phyloP scores from a whole-genome alignment of 2,113 vertebrate species.

The Steatornis caripensis region DNA sequence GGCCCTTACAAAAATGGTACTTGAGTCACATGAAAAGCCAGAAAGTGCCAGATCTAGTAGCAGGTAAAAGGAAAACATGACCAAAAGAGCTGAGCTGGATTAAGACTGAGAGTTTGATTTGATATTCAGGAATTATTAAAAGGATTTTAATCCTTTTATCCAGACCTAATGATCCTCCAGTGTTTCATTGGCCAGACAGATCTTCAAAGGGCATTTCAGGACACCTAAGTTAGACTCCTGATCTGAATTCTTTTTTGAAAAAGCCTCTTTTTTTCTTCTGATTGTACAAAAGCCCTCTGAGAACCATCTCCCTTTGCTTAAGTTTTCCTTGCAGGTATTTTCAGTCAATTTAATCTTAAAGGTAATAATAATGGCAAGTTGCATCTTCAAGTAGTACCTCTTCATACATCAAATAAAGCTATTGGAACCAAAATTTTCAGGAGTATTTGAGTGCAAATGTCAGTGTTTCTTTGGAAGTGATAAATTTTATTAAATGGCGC shows the following conservation, averaged over 20 bases:
- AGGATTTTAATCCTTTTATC: not conserved
- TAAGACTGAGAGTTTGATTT: not conserved
- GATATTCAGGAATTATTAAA: not conserved
- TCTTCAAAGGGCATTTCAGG: not conserved
- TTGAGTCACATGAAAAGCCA: not conserved
- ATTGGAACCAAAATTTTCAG: not conserved
- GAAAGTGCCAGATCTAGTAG: not conserved
- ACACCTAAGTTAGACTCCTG: not conserved
- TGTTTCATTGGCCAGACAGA: not conserved
- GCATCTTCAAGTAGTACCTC: not conserved
- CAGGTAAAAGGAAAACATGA: not conserved
- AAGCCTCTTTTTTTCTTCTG: not conserved
- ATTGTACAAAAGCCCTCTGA: not conserved
- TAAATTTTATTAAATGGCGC: not conserved
- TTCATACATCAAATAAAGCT: not conserved
- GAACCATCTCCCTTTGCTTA: not conserved
- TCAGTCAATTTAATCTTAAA: not conserved
- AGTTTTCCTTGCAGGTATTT: not conserved
- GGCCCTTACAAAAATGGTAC: not conserved
- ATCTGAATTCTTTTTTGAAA: not conserved
- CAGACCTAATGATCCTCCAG: not conserved
- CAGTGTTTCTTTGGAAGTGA: not conserved
- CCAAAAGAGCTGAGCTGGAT: not conserved
- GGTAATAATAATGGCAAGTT: not conserved
- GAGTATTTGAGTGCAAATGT: not conserved